Percentiles rank a stretch among this genome's conserved stretches.
These are phyloP conservation scores for Pteruthius melanotis DNA, from an alignment of 2,113 vertebrate genomes.

Conservation along the genomic window DNA sequence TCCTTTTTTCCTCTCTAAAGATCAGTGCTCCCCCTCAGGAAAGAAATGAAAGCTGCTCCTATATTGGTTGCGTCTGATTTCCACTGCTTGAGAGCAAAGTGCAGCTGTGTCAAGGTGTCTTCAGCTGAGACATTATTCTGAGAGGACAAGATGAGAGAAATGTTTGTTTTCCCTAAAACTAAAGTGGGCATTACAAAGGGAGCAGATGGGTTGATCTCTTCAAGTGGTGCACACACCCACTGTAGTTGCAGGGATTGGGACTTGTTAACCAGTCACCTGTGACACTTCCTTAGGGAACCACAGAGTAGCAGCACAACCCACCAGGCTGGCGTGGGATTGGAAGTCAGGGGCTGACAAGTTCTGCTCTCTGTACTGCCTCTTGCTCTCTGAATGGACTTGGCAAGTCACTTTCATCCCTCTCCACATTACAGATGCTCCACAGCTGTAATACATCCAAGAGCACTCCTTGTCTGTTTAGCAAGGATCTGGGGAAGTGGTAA, in stretches of 20 bases:
- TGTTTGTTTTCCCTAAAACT: neutral
- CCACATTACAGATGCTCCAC: neutral
- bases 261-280: neutral
- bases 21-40: constrained; percentile 60
- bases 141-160: neutral
- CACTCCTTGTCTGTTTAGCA: neutral
- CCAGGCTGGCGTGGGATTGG: neutral
- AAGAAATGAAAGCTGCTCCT: constrained; percentile 59
- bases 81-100: constrained; percentile 56
- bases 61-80: constrained; percentile 55
- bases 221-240: neutral
- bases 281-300: neutral
- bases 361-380: neutral
- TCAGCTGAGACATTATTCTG: constrained; percentile 7
- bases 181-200: neutral
- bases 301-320: neutral
- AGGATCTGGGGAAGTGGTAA: neutral
- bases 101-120: constrained; percentile 45
- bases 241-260: neutral
- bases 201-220: neutral
- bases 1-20: constrained; percentile 61
- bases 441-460: neutral
- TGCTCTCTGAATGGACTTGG: neutral
- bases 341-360: neutral
- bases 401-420: neutral